These are phyloP conservation scores for Luehdorfia chinensis DNA, from an alignment of 1,140 invertebrate species.

Conservation along the genomic window DNA sequence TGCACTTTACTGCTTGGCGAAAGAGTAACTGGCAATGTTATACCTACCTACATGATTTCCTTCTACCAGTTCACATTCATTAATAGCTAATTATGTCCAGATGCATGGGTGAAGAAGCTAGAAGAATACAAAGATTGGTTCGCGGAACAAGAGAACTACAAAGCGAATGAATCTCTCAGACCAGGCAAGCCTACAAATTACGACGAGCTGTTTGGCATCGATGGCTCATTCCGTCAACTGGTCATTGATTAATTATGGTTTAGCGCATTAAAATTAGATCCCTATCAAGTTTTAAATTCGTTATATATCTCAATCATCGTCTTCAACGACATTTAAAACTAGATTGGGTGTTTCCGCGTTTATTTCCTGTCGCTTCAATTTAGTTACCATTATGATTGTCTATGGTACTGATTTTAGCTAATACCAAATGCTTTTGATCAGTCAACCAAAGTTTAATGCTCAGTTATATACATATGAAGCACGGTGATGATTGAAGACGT, in stretches of 20 bases:
- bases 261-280: constrained; percentile 18
- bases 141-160: constrained; percentile 84
- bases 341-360: constrained; percentile 21
- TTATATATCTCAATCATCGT: constrained; percentile 1
- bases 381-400: constrained; percentile 28
- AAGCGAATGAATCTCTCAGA: constrained; percentile 86
- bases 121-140: constrained; percentile 88
- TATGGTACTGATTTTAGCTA: constrained; percentile 19
- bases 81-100: too few relatives aligned
- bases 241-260: constrained; percentile 81
- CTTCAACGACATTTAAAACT: constrained; percentile 19
- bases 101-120: constrained; percentile 86
- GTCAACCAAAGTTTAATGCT: constrained; percentile 29
- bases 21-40: too few relatives aligned
- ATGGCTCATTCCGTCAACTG: constrained; percentile 89
- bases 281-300: constrained; percentile 23
- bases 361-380: constrained; percentile 29
- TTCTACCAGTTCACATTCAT: too few relatives aligned
- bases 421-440: constrained; percentile 24
- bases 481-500: constrained; percentile 20
- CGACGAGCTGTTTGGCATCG: constrained; percentile 89
- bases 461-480: constrained; percentile 12
- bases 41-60: too few relatives aligned
- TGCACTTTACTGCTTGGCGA: too few relatives aligned
- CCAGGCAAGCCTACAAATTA: constrained; percentile 81